phyloP scores from a whole-genome alignment of 92 coral and sea anemone genomes.

The Palythoa caribaeorum region DNA sequence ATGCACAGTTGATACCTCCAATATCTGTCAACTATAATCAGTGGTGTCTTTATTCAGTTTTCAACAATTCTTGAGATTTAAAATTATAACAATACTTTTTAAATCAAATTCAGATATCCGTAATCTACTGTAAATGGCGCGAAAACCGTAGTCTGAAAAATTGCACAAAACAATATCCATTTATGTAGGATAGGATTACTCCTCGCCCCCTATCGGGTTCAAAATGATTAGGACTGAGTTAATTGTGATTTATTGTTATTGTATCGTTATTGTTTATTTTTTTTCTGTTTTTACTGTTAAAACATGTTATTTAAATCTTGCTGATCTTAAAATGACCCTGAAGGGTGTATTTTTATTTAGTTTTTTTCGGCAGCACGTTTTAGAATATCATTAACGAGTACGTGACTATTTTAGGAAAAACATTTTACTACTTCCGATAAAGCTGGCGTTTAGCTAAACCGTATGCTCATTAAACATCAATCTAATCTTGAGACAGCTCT shows the following conservation, averaged over 20 bases:
- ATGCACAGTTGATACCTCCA: too few species aligned
- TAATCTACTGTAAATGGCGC: not conserved
- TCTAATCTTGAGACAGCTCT: constrained; percentile 14
- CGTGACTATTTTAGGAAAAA: constrained; percentile 18
- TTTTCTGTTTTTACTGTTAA: too few species aligned
- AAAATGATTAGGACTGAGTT: too few species aligned
- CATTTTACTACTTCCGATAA: not conserved
- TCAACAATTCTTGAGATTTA: not conserved
- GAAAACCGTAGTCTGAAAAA: not conserved
- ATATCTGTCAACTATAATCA: too few species aligned
- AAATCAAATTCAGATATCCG: not conserved
- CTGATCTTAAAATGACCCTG: not conserved
- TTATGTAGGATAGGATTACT: not conserved
- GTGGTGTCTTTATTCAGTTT: not conserved
- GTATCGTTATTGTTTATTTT: too few species aligned
- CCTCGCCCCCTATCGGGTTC: not conserved
- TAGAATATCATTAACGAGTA: not conserved
- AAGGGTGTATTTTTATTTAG: not conserved
- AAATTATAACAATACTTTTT: not conserved
- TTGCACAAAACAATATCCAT: not conserved
- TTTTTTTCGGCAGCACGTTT: not conserved
- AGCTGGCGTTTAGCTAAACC: not conserved
- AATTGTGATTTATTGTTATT: too few species aligned
- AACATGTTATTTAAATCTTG: too few species aligned
- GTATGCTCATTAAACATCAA: not conserved